phyloP scores from a whole-genome alignment of 2,888 invertebrate species.

The Microplitis manilae region DNA sequence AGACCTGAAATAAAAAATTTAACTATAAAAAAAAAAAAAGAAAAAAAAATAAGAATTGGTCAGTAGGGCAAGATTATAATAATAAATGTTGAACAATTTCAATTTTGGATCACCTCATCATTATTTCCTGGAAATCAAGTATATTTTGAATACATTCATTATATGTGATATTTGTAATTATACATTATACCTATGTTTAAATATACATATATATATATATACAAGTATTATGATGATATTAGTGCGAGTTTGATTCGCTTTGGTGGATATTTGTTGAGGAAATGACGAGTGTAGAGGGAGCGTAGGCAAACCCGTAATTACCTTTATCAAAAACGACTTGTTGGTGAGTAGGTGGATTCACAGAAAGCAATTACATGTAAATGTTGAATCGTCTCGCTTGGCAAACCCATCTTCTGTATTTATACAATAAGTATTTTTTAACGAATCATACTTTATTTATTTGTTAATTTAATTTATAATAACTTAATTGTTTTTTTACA shows the following conservation, averaged over 20 bases:
- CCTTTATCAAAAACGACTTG: conserved; percentile 67
- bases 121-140: background rate
- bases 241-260: conserved; percentile 14
- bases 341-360: conserved; percentile 66
- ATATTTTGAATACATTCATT: background rate
- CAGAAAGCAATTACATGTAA: conserved; percentile 69
- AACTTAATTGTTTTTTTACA: no score
- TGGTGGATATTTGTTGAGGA: conserved; percentile 19
- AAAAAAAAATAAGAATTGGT: no score
- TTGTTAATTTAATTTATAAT: background rate
- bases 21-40: no score
- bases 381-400: conserved; percentile 51
- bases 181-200: background rate
- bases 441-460: conserved; percentile 36
- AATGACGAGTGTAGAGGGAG: conserved; percentile 40
- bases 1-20: no score
- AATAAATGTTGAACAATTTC: background rate
- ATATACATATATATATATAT: conserved; percentile 1
- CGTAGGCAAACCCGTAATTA: conserved; percentile 66
- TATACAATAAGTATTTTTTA: conserved; percentile 17
- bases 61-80: background rate
- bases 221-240: background rate
- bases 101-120: background rate
- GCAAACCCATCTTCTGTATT: conserved; percentile 37
- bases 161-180: background rate